Base-by-base conservation (phyloP, 1,140 invertebrate genomes). In the Neelides sp. region DNA sequence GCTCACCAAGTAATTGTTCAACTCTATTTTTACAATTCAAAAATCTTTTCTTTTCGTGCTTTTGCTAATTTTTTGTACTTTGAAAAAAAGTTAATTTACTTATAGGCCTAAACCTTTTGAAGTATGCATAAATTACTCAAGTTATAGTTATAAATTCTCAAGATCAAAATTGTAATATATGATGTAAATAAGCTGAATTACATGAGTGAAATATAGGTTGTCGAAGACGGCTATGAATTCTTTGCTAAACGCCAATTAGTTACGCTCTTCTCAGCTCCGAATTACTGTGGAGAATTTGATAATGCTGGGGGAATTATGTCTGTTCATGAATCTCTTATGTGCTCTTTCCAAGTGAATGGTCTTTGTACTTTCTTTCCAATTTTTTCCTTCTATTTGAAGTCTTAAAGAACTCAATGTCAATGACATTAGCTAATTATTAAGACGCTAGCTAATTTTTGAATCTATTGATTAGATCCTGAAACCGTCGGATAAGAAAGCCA, bases 231-330 rank as follows among this genome's bases (percentile, higher is more conserved):
- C 5, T 97, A 97, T 69, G 93, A 98, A 70, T 98, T 98, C 69
- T 98, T 98, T 69, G 93, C 93, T 4, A 97, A 97, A 70, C 75
- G 94, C 59, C 93, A 97, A 67, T 73, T 98, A 52, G 95, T 99
- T 12, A 98, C 95, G 10, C 72, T 99, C 12, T 98, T 99, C 63
- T 79, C 77, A 24, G 78, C 78, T 13, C 78, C 78, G 7, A 80
- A 80, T 61, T 80, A 80, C 64, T 82, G 79, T 64, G 78, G 78
- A 36, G 78, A 80, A 65, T 80, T 80, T 65, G 78, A 80, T 65
- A 80, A 99, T 71, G 95, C 95, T 49, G 95, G 95, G 60, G 94
- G 90, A 52, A 97, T 98, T 87, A 99, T 98, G 94, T 94, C 89
- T 61, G 95, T 98, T 39, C 95, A 98, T 73, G 95, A 98, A 67